Conservation (phyloP, 2,113 vertebrate genomes). For the Mormoops blainvillei region DNA sequence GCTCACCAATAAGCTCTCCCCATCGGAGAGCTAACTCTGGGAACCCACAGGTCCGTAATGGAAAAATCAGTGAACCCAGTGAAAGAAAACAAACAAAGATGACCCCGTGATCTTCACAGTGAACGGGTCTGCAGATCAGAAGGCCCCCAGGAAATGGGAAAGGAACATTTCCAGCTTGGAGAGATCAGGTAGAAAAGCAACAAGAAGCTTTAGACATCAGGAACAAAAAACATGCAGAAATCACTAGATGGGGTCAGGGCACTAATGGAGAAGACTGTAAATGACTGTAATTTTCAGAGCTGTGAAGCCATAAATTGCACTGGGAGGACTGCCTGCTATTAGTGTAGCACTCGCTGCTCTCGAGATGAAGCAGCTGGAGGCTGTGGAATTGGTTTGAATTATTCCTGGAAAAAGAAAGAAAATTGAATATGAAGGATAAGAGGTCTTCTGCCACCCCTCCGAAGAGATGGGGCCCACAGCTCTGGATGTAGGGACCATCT, state of each 20-base stretch:
- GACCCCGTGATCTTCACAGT: background rate
- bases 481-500: background rate
- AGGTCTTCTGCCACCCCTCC: conserved; percentile 1
- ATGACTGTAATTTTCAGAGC: conserved; percentile 72
- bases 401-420: conserved; percentile 53
- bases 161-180: conserved; percentile 1
- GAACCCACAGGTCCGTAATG: conserved; percentile 11
- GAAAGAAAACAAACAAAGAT: conserved; percentile 35
- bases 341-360: conserved; percentile 55
- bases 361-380: conserved; percentile 57
- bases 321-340: conserved; percentile 58
- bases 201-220: conserved; percentile 39
- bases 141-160: background rate
- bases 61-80: conserved; percentile 11
- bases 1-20: background rate
- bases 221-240: conserved; percentile 55
- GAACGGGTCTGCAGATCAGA: background rate
- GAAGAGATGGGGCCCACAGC: background rate
- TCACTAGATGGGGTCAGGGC: conserved; percentile 60
- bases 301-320: conserved; percentile 60
- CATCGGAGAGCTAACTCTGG: background rate
- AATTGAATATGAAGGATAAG: conserved; percentile 40
- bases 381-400: conserved; percentile 59
- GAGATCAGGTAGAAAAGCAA: conserved; percentile 35
- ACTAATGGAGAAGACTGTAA: conserved; percentile 68